phyloP scores from a whole-genome alignment of 1,140 invertebrate genomes.

The Sminthurides bifidus region DNA sequence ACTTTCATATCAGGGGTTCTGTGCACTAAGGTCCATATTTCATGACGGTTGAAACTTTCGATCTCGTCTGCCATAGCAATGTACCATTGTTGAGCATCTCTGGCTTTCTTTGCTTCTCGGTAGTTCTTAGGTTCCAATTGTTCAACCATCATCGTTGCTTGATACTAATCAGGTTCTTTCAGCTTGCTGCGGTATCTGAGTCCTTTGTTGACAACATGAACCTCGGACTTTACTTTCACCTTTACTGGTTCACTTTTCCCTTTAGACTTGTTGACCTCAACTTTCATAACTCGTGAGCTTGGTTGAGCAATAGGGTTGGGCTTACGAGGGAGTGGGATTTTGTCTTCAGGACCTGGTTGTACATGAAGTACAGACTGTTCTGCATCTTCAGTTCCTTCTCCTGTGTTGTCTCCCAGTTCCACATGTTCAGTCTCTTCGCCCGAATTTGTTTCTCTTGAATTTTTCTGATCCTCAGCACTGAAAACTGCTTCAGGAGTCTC shows the following conservation, averaged over 20 bases:
- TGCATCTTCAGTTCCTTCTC: too few species aligned
- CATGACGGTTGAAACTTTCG: neutral
- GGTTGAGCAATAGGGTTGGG: too few species aligned
- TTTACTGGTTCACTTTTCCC: neutral
- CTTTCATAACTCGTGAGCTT: neutral
- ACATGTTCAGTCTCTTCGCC: too few species aligned
- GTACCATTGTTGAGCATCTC: conserved; percentile 2
- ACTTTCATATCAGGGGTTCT: conserved; percentile 13
- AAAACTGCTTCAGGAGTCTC: too few species aligned
- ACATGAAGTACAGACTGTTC: too few species aligned
- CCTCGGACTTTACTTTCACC: neutral
- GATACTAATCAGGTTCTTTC: too few species aligned
- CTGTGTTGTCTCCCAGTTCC: too few species aligned
- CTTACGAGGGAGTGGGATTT: too few species aligned
- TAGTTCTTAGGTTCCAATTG: neutral
- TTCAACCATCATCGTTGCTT: neutral
- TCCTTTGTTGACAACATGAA: neutral
- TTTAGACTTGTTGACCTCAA: neutral
- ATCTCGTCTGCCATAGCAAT: conserved; percentile 10
- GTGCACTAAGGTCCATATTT: conserved; percentile 16
- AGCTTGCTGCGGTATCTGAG: neutral
- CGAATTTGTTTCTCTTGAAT: too few species aligned
- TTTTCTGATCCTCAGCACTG: too few species aligned
- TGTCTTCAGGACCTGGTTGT: too few species aligned
- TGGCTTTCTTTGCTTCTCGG: neutral